Evolutionary conservation across 2,797 vertebrate species (phyloP), one percentile per base, ranked within the genome.

Genomic region (Cryptoprocta ferox): DNA sequence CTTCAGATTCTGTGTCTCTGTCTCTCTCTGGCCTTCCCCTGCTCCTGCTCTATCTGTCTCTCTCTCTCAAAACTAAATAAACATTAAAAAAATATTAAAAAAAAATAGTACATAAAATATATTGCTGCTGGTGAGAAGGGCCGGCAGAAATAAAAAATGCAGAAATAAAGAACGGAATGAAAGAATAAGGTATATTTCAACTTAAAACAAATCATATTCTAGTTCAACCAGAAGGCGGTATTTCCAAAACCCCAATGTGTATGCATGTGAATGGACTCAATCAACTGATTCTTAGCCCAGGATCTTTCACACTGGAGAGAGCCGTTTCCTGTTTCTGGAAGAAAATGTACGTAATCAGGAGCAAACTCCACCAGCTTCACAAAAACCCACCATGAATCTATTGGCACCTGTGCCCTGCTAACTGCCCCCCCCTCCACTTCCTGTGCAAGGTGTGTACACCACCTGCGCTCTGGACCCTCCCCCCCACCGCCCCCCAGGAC

Each of bases 371-470:
- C 24, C 48, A n/a, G 0, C 14, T 48, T 84, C 66, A 81, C 24
- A 56, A 65, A 32, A 65, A 73, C 0, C 35, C 8, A 18, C 83
- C 56, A 18, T 0, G 24, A 75, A 37, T 73, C 83, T 15, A 11
- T 61, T 2, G 70, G 32, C 9, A 30, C 30, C 35, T 14, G n/a
- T 26, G 24, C 13, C 65, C 35, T 15, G 53, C 19, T 59, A 82
- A 35, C 19, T 0, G 11, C 2, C 28, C 42, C 24, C 37, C 68
- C 3, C n/a, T 42, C 24, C 42, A 61, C 11, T 56, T 12, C 16
- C 48, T 9, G 21, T 6, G 66, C 26, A 26, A 81, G 45, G 15
- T 0, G 1, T 13, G 7, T 26, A 9, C 0, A n/a, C 26, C 11
- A 28, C n/a, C 39, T 13, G 56, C 10, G 12, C 7, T 84, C 81